Evolutionary conservation across 1,140 invertebrate genomes (phyloP).

Genomic region (Cyrtorhinus lividipennis): DNA sequence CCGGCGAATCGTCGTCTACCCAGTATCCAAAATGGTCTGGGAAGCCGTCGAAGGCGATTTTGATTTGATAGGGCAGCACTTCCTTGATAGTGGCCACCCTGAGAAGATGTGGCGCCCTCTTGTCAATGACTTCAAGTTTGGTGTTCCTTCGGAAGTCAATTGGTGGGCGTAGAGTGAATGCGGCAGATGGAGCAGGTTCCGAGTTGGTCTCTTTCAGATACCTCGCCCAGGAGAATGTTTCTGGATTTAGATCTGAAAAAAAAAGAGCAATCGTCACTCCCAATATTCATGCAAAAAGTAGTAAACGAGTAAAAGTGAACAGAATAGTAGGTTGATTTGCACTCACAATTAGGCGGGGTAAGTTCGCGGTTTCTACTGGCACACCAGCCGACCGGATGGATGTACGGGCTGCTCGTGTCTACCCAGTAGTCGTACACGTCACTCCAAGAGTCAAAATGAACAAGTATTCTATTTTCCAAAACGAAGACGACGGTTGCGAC

Average conservation of each 20-base stretch:
- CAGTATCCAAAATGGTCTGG: conserved; percentile 70
- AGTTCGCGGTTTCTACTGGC: conserved; percentile 60
- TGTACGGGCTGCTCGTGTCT: conserved; percentile 73
- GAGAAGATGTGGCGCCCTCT: conserved; percentile 63
- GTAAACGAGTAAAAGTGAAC: not conserved
- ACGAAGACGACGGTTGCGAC: conserved; percentile 78
- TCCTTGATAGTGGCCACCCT: conserved; percentile 71
- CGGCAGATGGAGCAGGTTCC: conserved; percentile 58
- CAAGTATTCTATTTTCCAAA: conserved; percentile 66
- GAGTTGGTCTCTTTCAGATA: conserved; percentile 67
- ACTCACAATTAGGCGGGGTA: conserved; percentile 71
- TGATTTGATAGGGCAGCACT: conserved; percentile 52
- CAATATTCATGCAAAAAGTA: not conserved
- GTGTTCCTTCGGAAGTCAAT: conserved; percentile 66
- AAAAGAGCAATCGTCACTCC: not conserved
- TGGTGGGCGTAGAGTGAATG: conserved; percentile 63
- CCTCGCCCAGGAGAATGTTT: conserved; percentile 69
- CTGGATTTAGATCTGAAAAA: conserved; percentile 49
- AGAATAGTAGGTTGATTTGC: too few relatives aligned
- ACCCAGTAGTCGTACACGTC: conserved; percentile 91
- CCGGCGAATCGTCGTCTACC: conserved; percentile 77
- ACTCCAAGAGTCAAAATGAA: conserved; percentile 93
- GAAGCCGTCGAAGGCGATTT: conserved; percentile 87
- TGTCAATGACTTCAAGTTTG: conserved; percentile 74
- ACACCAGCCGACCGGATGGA: conserved; percentile 89